These are phyloP conservation scores for Entomyzon cyanotis DNA, from an alignment of 2,113 vertebrate genomes.

Conservation along the genomic window DNA sequence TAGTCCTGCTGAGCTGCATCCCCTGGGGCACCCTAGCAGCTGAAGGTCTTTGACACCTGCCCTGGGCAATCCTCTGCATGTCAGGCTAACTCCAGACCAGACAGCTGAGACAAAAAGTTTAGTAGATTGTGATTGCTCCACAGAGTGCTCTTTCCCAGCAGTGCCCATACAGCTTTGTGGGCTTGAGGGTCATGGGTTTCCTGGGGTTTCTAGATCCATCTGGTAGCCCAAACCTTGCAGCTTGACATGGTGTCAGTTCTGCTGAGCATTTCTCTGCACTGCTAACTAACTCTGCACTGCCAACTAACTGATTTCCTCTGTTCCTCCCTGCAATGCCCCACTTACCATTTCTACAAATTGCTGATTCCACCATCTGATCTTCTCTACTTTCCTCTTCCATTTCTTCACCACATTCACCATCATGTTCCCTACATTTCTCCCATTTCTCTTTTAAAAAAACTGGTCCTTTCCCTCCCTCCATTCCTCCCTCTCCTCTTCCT, in stretches of 20 bases:
- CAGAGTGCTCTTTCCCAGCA: neutral
- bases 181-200: neutral
- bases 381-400: neutral
- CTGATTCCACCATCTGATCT: neutral
- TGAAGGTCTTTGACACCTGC: neutral
- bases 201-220: neutral
- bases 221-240: neutral
- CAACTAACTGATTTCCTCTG: constrained; percentile 34
- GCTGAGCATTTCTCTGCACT: neutral
- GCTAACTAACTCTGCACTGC: neutral
- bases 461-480: neutral
- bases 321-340: neutral
- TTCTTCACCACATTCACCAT: neutral
- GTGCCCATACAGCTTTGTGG: neutral
- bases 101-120: neutral
- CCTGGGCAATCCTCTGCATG: neutral
- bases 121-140: neutral
- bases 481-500: neutral
- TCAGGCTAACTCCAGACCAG: neutral
- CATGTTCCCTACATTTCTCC: neutral
- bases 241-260: neutral
- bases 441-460: neutral
- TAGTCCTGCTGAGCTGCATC: neutral
- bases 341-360: constrained; percentile 13
- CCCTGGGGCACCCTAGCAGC: neutral